These are phyloP conservation scores for Catamblyrhynchus diadema DNA, from an alignment of 2,797 vertebrate genomes.

Conservation along the genomic window DNA sequence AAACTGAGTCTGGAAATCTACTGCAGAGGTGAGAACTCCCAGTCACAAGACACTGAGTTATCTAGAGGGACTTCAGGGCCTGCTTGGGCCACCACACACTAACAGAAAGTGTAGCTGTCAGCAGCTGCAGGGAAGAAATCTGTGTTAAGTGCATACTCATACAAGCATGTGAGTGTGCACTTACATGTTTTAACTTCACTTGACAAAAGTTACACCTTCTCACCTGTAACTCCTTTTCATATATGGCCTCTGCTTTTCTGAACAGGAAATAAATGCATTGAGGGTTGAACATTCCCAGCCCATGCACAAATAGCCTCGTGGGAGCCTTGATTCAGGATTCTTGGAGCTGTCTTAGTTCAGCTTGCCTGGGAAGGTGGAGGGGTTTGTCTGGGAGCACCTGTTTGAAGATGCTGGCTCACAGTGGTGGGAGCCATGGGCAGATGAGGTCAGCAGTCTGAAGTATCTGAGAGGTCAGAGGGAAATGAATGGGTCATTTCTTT, in stretches of 20 bases:
- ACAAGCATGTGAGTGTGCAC: background rate
- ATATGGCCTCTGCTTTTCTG: background rate
- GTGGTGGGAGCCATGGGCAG: background rate
- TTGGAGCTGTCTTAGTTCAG: background rate
- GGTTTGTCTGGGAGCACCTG: background rate
- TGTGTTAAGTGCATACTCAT: background rate
- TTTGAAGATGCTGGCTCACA: background rate
- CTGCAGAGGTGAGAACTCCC: background rate
- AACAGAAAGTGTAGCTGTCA: background rate
- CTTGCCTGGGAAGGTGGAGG: background rate
- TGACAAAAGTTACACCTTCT: background rate
- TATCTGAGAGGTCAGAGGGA: constrained; percentile 22
- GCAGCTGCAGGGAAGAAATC: background rate
- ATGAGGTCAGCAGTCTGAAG: constrained; percentile 32
- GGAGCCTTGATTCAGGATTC: background rate
- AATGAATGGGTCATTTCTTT: constrained; percentile 59
- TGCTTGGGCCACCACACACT: background rate
- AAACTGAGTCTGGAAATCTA: background rate
- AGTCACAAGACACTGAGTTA: background rate
- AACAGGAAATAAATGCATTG: background rate
- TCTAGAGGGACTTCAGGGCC: background rate
- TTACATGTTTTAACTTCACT: background rate
- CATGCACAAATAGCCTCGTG: background rate
- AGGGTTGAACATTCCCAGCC: background rate
- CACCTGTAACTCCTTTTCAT: background rate